Conservation (phyloP, 2,797 vertebrate species). For the Borostomias antarcticus region DNA sequence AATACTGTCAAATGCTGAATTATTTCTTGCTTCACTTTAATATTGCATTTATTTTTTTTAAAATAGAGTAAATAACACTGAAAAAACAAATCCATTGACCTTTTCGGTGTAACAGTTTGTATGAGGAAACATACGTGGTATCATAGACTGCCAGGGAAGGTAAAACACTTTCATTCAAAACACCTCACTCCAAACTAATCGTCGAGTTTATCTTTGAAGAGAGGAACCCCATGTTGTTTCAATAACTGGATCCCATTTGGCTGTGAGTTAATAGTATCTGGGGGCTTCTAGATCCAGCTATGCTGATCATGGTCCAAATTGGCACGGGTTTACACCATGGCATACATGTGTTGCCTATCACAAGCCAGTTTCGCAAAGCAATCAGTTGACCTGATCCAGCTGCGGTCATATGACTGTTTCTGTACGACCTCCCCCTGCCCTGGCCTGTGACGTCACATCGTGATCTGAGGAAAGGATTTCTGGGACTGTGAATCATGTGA, state of each 20-base stretch:
- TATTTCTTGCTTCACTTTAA: conserved; percentile 75
- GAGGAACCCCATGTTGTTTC: conserved; percentile 59
- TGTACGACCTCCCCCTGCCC: not conserved
- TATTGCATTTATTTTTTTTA: conserved; percentile 82
- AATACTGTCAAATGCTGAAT: conserved; percentile 84
- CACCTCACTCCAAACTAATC: conserved; percentile 34
- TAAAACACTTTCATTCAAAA: conserved; percentile 17
- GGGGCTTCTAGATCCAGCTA: conserved; percentile 30
- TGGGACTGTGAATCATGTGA: conserved; percentile 28
- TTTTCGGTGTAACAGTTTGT: conserved; percentile 76
- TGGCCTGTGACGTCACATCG: too few species aligned
- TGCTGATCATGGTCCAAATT: conserved; percentile 17
- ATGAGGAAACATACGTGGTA: conserved; percentile 65
- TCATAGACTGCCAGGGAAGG: conserved; percentile 55
- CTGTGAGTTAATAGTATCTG: conserved; percentile 26
- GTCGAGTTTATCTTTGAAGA: conserved; percentile 47
- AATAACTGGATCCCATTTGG: conserved; percentile 60
- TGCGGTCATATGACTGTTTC: not conserved
- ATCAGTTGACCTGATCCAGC: not conserved
- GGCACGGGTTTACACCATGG: conserved; percentile 16
- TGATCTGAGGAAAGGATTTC: not conserved
- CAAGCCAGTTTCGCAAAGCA: not conserved
- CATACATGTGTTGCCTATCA: not conserved
- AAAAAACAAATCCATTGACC: conserved; percentile 73
- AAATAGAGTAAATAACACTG: conserved; percentile 76